Evolutionary conservation across 2,888 invertebrate genomes (phyloP), one percentile per base, ranked within the genome.

Genomic region (Anoplius nigerrimus): DNA sequence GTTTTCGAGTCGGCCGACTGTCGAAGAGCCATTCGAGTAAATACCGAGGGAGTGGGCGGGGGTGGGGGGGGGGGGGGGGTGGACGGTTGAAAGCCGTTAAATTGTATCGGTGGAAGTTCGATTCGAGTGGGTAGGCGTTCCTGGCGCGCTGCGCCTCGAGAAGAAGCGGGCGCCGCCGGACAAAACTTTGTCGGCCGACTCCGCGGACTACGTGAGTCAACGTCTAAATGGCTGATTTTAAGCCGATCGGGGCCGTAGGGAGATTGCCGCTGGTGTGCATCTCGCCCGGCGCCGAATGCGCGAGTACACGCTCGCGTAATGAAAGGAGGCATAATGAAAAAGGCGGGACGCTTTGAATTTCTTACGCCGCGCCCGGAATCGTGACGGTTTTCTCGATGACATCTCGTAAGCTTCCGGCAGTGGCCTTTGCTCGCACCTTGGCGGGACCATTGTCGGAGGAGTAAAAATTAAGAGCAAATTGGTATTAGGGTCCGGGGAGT

Each of bases 181-280:
- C 82, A 77, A 80, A 82, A 85, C 79, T 85, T 86, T 62, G 68
- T 48, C 82, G 52, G 34, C 11, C 34, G 6, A 6, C 34, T 6
- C 27, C 24, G 60, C 55, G 55, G 45, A 68, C 72, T 82, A 86
- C 85, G 85, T 85, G 86, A 84, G 84, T 69, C 64, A 80, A 77
- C 83, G 81, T 81, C 83, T 82, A 87, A 86, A 86, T 82, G 83
- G 82, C 81, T 78, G 81, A 82, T 86, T 86, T 82, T 77, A 78
- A 72, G 76, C 81, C 70, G 69, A 68, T 75, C 70, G 62, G 70
- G 76, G 71, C 66, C 56, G 65, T 68, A 67, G 64, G 48, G 66
- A 66, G 61, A 64, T 63, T 62, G 45, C 55, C 55, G 55, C 54
- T 54, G 68, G 54, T 66, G 62, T 55, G 53, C 68, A 42, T 46